Base-by-base conservation (phyloP, 2,888 invertebrate species). In the Halictus ligatus region DNA sequence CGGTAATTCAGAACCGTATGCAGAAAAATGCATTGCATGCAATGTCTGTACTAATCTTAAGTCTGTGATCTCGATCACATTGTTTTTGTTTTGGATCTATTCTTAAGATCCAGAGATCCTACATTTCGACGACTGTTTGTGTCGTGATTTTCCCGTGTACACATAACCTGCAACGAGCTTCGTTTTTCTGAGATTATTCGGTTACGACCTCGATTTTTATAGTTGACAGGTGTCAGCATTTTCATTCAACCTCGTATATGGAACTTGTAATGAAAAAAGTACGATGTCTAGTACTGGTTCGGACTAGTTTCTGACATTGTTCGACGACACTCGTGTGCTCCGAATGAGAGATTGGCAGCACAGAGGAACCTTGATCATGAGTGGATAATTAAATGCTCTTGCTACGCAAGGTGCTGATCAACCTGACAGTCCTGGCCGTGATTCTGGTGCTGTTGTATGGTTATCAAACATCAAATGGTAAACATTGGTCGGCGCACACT, bases 351-450 rank as follows among this genome's bases (percentile, higher is more conserved):
- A 40, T 35, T 29, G 46, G 72, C 72, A 35, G 64, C 58, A 58
- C 35, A 69, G 40, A 64, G 46, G 50, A 69, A 58, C 58, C 69
- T 58, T 77, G 90, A 92, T 89, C 88, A 90, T 89, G 92, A 89
- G 83, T 81, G 84, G 85, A 81, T 91, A 91, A 84, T 93, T 94
- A 94, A 94, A 95, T 95, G 95, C 94, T 93, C 91, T 92, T 94
- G 88, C 92, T 94, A 93, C 94, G 94, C 91, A 94, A 94, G 89
- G 89, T 94, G 82, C 88, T 95, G 67, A 73, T 95, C 60, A 94
- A 94, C 84, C 85, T 95, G 84, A 89, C 90, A 81, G 88, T 92
- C 69, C 75, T 94, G 15, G 92, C 91, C 35, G 85, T 94, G 75
- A 85, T 94, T 50, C 86, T 95, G 60, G 88, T 95, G 25, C 67